phyloP scores from a whole-genome alignment of 2,888 invertebrate genomes.

The Orthosia incerta region DNA sequence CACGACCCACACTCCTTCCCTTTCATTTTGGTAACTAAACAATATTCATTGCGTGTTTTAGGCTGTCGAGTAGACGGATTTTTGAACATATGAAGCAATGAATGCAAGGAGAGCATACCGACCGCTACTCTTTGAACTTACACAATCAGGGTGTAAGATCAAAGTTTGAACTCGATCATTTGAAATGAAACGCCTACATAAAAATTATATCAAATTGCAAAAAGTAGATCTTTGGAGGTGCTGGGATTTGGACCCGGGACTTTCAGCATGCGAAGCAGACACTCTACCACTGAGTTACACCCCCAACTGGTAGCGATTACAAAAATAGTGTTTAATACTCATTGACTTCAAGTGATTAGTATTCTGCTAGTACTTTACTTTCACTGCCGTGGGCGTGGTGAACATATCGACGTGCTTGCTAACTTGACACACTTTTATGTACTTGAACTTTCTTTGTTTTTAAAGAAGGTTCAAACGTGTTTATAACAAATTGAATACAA shows the following conservation, averaged over 20 bases:
- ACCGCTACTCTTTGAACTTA: no score
- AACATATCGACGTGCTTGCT: neutral
- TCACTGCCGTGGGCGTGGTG: constrained; percentile 40
- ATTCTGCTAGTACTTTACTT: constrained; percentile 53
- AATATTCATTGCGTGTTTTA: no score
- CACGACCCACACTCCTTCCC: no score
- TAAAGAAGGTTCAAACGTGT: neutral
- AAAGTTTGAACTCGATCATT: no score
- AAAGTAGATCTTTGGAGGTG: constrained; percentile 85
- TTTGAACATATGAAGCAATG: no score
- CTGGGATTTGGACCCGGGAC: constrained; percentile 93
- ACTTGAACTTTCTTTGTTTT: neutral
- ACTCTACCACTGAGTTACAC: constrained; percentile 91
- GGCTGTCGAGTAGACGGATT: no score
- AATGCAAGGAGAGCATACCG: no score
- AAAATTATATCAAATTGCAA: neutral
- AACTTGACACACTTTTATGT: neutral
- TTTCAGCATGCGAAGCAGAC: constrained; percentile 93
- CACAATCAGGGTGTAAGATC: no score
- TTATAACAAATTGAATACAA: neutral
- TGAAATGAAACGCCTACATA: neutral
- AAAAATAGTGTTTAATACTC: no score
- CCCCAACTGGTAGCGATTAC: constrained; percentile 68
- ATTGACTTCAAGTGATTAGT: no score
- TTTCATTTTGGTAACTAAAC: no score